These are phyloP conservation scores for Austrofundulus limnaeus DNA, from an alignment of 2,113 vertebrate genomes.

Conservation along the genomic window DNA sequence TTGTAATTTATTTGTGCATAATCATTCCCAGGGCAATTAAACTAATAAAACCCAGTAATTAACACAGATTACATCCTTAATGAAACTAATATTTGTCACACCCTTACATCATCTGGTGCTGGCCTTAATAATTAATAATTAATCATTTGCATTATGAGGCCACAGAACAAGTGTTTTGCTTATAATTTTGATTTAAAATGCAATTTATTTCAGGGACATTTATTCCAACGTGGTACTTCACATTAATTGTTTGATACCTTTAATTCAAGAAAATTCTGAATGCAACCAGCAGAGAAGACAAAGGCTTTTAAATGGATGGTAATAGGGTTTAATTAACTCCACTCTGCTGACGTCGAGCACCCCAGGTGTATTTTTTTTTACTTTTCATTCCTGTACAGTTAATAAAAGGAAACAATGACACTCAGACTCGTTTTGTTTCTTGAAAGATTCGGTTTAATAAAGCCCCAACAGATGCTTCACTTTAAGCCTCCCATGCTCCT, in stretches of 20 bases:
- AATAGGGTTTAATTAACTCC: constrained; percentile 1
- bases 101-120: no score
- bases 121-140: neutral
- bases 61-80: neutral
- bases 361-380: neutral
- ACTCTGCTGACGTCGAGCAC: neutral
- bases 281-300: neutral
- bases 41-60: neutral
- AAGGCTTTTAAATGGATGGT: neutral
- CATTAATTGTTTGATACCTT: neutral
- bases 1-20: no score
- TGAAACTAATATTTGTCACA: neutral
- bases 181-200: neutral
- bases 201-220: neutral
- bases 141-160: neutral
- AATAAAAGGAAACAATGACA: constrained; percentile 9
- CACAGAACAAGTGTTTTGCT: neutral
- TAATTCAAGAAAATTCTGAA: neutral
- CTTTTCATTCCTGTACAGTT: neutral
- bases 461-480: neutral
- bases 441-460: constrained; percentile 22
- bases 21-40: neutral
- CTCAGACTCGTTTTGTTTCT: neutral
- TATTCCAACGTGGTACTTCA: neutral
- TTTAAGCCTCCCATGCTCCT: constrained; percentile 5